Evolutionary conservation across 92 coral and sea anemone species (phyloP), one percentile per base, ranked within the genome.

Genomic region (Micromussa lordhowensis): DNA sequence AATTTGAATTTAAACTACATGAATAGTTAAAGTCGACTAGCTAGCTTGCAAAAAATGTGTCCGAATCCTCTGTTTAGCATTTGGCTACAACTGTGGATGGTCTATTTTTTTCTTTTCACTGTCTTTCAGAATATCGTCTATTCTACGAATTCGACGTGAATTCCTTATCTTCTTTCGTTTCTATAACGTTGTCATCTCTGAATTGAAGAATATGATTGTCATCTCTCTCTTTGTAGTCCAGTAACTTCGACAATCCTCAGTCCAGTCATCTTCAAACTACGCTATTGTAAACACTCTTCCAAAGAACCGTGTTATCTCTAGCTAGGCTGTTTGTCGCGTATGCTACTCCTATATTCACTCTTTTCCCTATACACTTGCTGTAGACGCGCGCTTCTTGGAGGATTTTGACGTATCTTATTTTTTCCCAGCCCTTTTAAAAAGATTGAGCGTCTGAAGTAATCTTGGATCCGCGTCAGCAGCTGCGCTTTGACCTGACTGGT

Each of bases 361-460:
- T 17, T 29, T 66, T n/a, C 17, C 38, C 13, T 44, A 35, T 73
- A 2, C 34, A 73, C 13, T 34, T 73, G 78, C 53, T 17, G 48
- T 73, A 2, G 2, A 13, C 24, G 14, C 22, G 49, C 24, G n/a
- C 3, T n/a, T 4, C n/a, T n/a, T n/a, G n/a, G 26, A 32, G 10
- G n/a, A 73, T 5, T 19, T 32, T 21, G 21, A 13, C 10, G 44
- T n/a, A 49, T 1, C 38, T 89, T 58, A 85, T 77, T 92, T 85
- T 63, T 91, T 93, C 16, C 85, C 90, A 1, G 51, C 51, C 95
- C 66, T 93, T 81, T 78, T 91, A 55, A 91, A 88, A 22, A 93
- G 77, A 73, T 79, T 90, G 4, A 95, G 91, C 44, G 93, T 90
- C 80, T 95, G 95, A 64, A 94, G 44, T 51, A 93, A 49, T 83